Base-by-base conservation (phyloP, 2,888 invertebrate genomes). In the Baccha elongata region DNA sequence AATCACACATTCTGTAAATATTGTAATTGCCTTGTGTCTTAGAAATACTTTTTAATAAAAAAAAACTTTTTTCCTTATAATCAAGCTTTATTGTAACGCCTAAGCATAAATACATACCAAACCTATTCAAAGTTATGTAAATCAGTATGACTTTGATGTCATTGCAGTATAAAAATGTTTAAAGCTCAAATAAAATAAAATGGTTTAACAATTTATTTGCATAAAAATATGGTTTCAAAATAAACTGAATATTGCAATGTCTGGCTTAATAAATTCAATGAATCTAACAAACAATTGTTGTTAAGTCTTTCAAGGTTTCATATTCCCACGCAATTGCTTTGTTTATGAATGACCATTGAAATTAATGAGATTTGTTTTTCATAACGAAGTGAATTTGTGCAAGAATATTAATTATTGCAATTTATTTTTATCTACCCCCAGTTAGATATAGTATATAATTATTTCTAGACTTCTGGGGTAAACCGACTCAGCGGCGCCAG, bases 291-390 rank as follows among this genome's bases (percentile, higher is more conserved):
- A 17, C 62, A 62, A 72, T 72, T 17, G 72, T 64, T 58, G 19
- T 37, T 35, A 23, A 48, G 46, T 17, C 53, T 64, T 52, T 64
- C 72, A 72, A 64, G 72, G 72, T 46, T 40, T 21, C 35, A 35
- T 53, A 64, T 72, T 72, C 72, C 72, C 72, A 72, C 72, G 53
- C 72, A 53, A 17, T 42, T 46, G 72, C 29, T 37, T 32, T 44
- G 35, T 19, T 44, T 53, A 21, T 40, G 19, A 64, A 64, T 53
- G 72, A 29, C 23, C 42, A 62, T 72, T 64, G 53, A 64, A 62
- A 72, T 62, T 72, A 72, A 72, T 64, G 53, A 72, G 72, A 72
- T 37, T 53, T 21, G 32, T 62, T 42, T 29, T 10, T 40, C 48
- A 32, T 53, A 72, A 53, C 42, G 44, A 53, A 46, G 44, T 72